Conservation (phyloP, 2,888 invertebrate species). For the Leptopilina myrica region DNA sequence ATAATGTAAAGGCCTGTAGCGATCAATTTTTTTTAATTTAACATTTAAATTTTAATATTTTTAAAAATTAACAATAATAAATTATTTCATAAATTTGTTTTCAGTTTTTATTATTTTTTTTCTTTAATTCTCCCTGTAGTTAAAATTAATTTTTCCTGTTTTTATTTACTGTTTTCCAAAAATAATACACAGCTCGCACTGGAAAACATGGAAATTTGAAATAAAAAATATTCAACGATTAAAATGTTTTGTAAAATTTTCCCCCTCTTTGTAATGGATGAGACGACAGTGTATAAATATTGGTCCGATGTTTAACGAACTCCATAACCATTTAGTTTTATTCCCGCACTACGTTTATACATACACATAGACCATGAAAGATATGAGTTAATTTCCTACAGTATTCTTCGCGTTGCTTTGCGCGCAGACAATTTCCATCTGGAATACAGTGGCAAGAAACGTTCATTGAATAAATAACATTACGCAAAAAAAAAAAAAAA, state of each 20-base stretch:
- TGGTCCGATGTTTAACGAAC: conserved; percentile 3
- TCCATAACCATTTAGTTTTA: conserved; percentile 3
- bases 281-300: conserved; percentile 4
- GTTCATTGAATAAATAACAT: conserved; percentile 17
- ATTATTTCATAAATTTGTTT: no score
- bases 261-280: background rate
- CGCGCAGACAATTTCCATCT: conserved; percentile 14
- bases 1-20: no score
- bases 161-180: no score
- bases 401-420: conserved; percentile 5
- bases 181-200: no score
- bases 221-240: no score
- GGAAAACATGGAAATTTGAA: no score
- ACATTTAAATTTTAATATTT: no score
- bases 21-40: no score
- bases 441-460: background rate
- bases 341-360: background rate
- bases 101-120: no score
- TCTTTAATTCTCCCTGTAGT: no score
- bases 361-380: background rate
- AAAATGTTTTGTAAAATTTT: background rate
- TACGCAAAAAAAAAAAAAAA: background rate
- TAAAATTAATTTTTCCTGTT: no score
- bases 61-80: no score
- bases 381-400: conserved; percentile 17